Evolutionary conservation across 2,797 vertebrate species (phyloP), one percentile per base, ranked within the genome.

Genomic region (Sylvia borin): DNA sequence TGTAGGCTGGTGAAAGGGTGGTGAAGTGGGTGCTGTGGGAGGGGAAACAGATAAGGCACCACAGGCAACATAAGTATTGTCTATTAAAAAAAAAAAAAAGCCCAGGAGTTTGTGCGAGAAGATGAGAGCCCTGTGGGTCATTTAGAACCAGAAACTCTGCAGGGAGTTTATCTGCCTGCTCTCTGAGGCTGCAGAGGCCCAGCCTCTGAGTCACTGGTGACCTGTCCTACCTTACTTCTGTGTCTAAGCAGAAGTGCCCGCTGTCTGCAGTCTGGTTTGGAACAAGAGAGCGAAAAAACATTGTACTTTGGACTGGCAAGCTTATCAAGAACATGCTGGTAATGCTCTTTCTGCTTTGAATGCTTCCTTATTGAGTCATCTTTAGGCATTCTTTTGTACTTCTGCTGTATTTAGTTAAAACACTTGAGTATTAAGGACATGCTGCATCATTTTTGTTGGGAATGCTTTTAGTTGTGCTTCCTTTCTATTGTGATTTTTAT

Each of bases 321-420:
- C 91, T 78, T 84, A 40, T 47, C 15, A 16, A 68, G 61, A 81
- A 36, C 13, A 22, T 53, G 31, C 64, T 70, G 88, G 60, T 65
- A 84, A 62, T 88, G 70, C 55, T 81, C 13, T 76, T 94, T 87
- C 58, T 94, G 70, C 68, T 78, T 72, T 86, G 76, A 73, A 62
- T 86, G 32, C n/a, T 72, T 78, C 45, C 27, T 81, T 58, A 72
- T 19, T 95, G 88, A 95, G 36, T 86, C 77, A 81, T 90, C 94
- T 86, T 34, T 20, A 72, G 54, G 26, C 60, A 66, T 86, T 75
- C 58, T 73, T 92, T 95, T 94, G 80, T 95, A 34, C 13, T 88
- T 90, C 43, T 88, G 34, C 54, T 94, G 73, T 79, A 36, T 81
- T 90, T 84, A 62, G 80, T 60, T 88, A 82, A 84, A 93, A 85